phyloP scores from a whole-genome alignment of 1,140 invertebrate genomes.

The Tetragonula clypearis region DNA sequence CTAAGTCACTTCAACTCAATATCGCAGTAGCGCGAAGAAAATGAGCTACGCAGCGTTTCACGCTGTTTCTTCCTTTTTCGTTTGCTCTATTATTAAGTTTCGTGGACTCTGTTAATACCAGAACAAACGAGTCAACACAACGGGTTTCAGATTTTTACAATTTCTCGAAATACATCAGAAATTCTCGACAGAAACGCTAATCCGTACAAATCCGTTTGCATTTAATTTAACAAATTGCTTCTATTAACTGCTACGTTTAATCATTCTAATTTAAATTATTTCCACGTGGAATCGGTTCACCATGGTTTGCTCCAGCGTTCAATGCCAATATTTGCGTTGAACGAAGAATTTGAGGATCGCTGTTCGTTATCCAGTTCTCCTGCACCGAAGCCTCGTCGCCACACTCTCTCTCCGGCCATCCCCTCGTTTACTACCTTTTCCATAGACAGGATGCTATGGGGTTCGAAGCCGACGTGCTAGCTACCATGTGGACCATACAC shows the following conservation, averaged over 20 bases:
- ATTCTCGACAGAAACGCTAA: too few species aligned
- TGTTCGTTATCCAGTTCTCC: slow-evolving; percentile 17
- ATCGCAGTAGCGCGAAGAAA: background rate
- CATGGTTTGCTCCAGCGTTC: too few species aligned
- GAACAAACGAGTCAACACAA: too few species aligned
- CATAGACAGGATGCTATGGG: slow-evolving; percentile 52
- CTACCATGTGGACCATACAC: slow-evolving; percentile 56
- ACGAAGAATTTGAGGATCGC: slow-evolving; percentile 35
- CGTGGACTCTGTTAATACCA: background rate
- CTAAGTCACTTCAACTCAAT: background rate
- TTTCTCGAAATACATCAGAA: too few species aligned
- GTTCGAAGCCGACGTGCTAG: slow-evolving; percentile 43
- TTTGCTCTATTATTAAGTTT: background rate
- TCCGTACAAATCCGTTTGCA: too few species aligned
- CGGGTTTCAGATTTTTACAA: too few species aligned
- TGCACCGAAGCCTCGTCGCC: slow-evolving; percentile 1
- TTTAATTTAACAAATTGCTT: too few species aligned
- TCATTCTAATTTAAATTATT: too few species aligned
- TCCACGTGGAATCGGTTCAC: too few species aligned
- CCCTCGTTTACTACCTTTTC: slow-evolving; percentile 58
- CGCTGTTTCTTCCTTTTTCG: too few species aligned
- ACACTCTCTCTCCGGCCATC: slow-evolving; percentile 46
- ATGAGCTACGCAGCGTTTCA: background rate
- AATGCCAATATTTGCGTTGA: background rate
- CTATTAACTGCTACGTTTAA: too few species aligned